A percentile compares a stretch with the other conserved stretches of the same genome.
Conservation (phyloP, 2,797 vertebrate genomes). For the Sebastes umbrosus region DNA sequence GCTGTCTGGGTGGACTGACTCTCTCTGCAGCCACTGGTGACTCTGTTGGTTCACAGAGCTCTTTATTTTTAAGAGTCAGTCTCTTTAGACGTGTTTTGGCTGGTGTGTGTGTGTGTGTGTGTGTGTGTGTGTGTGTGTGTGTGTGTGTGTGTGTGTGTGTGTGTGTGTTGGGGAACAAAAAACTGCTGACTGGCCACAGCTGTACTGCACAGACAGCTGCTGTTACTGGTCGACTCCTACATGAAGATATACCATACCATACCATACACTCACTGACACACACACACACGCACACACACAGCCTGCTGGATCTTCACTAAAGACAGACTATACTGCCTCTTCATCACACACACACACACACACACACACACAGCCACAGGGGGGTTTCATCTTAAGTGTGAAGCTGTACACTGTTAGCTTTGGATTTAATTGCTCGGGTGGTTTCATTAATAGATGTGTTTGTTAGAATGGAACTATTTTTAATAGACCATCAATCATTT, state of each 20-base stretch:
- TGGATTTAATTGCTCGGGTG: background rate
- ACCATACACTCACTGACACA: no score
- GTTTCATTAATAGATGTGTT: background rate
- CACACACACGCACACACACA: no score
- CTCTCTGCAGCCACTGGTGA: background rate
- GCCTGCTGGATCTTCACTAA: no score
- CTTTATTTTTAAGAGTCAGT: background rate
- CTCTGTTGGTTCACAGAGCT: background rate
- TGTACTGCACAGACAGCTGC: slow-evolving; percentile 29
- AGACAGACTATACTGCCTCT: no score
- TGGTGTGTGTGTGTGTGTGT: slow-evolving; percentile 6
- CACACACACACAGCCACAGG: background rate
- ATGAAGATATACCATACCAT: no score
- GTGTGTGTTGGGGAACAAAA: slow-evolving; percentile 23
- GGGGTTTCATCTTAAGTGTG: background rate
- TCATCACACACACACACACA: no score
- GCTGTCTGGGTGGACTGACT: background rate
- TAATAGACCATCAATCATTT: background rate
- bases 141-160: slow-evolving; percentile 19
- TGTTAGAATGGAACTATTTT: background rate
- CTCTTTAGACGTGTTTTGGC: background rate
- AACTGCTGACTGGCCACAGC: slow-evolving; percentile 63
- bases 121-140: slow-evolving; percentile 6
- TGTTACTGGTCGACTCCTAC: slow-evolving; percentile 9
- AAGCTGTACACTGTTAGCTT: background rate